Evolutionary conservation across 2,797 vertebrate species (phyloP), one percentile per base, ranked within the genome.

Genomic region (Urosaurus nigricauda): DNA sequence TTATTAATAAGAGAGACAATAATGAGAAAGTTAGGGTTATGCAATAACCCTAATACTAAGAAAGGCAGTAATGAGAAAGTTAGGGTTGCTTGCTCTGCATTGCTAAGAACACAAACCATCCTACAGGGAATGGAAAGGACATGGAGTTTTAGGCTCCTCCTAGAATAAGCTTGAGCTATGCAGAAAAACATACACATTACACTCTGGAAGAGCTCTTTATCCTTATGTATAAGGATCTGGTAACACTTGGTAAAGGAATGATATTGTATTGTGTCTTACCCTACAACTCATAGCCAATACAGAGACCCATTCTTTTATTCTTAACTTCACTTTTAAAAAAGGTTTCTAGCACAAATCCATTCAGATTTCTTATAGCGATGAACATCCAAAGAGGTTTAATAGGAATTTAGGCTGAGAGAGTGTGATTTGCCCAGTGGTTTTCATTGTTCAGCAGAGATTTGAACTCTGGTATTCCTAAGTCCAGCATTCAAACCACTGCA

Each of bases 151-250:
- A 43, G 47, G 16, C 29, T 58, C 14, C 56, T 51, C 14, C 56
- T 51, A 12, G n/a, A 26, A 70, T 71, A 47, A 26, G 83, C 35
- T 58, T 65, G 70, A 79, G 60, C 9, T 79, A 79, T 56, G 63
- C 63, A 73, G 9, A 32, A 40, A 90, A 88, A 70, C 43, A 56
- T 77, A 16, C 85, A 0, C 24, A 79, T 37, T 73, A 24, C 24
- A 93, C 37, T 80, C 85, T 70, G 60, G 81, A 92, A 75, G 85
- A n/a, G 43, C 2, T 29, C 87, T 14, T 8, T 4, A 19, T 77
- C 12, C 4, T 43, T 83, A 21, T 56, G 79, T 60, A 60, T 60
- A 40, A 60, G 37, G 26, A 75, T 26, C 21, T 47, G 56, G 43
- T 24, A 86, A 32, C 12, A 78, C 14, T 78, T 51, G 60, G 37